phyloP scores from a whole-genome alignment of 2,888 invertebrate species.

The Halictus quadricinctus region DNA sequence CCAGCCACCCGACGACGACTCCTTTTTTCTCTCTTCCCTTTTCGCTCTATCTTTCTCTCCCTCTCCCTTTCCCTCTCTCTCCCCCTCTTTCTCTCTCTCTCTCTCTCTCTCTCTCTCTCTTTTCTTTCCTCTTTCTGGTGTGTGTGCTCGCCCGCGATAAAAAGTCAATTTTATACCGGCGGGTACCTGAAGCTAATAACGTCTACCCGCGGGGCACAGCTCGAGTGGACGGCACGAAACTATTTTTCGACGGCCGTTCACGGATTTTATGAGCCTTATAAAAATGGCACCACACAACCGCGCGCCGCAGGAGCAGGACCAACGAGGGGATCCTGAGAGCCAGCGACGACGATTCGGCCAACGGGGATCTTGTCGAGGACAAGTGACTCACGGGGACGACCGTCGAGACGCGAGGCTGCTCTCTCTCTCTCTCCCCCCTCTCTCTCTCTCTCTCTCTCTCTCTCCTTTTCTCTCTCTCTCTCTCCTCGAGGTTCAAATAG shows the following conservation, averaged over 20 bases:
- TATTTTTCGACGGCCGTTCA: constrained; percentile 65
- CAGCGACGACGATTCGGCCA: constrained; percentile 37
- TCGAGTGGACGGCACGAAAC: constrained; percentile 54
- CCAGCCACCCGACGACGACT: background rate
- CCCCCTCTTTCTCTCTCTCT: background rate
- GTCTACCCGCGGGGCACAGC: constrained; percentile 55
- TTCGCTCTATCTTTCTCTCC: background rate
- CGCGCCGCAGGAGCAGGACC: constrained; percentile 41
- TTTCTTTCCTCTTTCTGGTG: constrained; percentile 3
- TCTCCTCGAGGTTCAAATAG: constrained; percentile 33
- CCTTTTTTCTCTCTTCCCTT: background rate
- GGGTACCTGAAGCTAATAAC: constrained; percentile 65
- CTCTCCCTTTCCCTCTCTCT: background rate
- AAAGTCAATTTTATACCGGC: constrained; percentile 68
- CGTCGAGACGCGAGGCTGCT: constrained; percentile 30
- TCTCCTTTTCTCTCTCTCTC: background rate
- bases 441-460: background rate
- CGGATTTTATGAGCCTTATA: constrained; percentile 79
- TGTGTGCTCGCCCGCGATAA: constrained; percentile 57
- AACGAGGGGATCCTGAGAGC: constrained; percentile 26
- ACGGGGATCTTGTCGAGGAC: constrained; percentile 51
- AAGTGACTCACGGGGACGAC: constrained; percentile 46
- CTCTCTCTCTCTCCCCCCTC: background rate
- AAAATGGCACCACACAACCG: constrained; percentile 75
- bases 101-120: background rate